phyloP scores from a whole-genome alignment of 2,113 vertebrate genomes.

The Amblyopsis rosae region DNA sequence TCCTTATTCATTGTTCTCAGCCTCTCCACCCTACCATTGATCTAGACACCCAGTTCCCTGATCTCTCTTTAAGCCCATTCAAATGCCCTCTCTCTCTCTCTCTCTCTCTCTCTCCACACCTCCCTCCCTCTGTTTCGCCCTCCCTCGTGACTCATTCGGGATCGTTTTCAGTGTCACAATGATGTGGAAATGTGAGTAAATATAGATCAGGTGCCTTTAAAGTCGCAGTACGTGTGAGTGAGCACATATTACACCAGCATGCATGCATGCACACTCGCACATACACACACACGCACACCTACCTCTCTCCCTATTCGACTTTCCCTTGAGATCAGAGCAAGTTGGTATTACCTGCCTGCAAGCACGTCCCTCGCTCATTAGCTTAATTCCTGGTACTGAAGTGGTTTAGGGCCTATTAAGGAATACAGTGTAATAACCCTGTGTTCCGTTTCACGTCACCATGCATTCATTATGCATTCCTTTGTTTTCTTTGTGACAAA shows the following conservation, averaged over 20 bases:
- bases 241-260: slow-evolving; percentile 47
- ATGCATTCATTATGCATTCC: too few relatives aligned
- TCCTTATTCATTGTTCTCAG: slow-evolving; percentile 21
- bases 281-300: background rate
- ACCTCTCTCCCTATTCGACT: slow-evolving; percentile 40
- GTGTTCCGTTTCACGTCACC: too few relatives aligned
- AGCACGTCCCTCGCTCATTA: slow-evolving; percentile 49
- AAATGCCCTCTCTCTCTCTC: slow-evolving; percentile 23
- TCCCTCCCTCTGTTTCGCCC: background rate
- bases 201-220: slow-evolving; percentile 62
- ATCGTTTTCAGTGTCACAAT: slow-evolving; percentile 55
- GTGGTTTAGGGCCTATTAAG: slow-evolving; percentile 12
- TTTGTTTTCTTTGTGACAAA: too few relatives aligned
- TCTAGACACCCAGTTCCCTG: slow-evolving; percentile 36
- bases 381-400: background rate
- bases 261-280: slow-evolving; percentile 14
- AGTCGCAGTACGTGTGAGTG: slow-evolving; percentile 62
- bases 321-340: slow-evolving; percentile 27
- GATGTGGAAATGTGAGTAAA: slow-evolving; percentile 63
- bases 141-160: slow-evolving; percentile 56
- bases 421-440: background rate
- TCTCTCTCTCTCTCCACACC: slow-evolving; percentile 21
- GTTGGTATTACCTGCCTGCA: slow-evolving; percentile 53
- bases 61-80: slow-evolving; percentile 61
- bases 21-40: slow-evolving; percentile 6